Percentiles rank a stretch among this genome's conserved stretches.
These are phyloP conservation scores for Chionis minor DNA, from an alignment of 2,113 vertebrate genomes.

Conservation along the genomic window DNA sequence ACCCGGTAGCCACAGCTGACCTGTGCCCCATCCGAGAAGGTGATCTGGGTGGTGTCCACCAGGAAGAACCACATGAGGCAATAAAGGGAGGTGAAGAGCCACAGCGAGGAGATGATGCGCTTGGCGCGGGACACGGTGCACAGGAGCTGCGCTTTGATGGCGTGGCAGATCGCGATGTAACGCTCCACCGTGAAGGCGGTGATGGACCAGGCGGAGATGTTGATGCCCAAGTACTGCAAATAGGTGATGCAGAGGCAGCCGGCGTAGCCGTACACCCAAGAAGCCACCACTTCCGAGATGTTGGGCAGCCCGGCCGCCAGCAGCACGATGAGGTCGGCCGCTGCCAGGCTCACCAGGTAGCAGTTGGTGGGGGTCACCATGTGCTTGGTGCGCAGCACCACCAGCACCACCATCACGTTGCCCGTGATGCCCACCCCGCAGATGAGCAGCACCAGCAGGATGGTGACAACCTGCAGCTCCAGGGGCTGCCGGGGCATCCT, in stretches of 20 bases:
- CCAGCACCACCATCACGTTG: conserved; percentile 85
- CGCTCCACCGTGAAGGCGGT: conserved; percentile 84
- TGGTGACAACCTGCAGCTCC: conserved; percentile 83
- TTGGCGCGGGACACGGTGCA: conserved; percentile 84
- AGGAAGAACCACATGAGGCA: conserved; percentile 90
- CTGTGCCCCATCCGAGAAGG: conserved; percentile 77
- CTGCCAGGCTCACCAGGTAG: conserved; percentile 85
- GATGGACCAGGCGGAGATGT: conserved; percentile 85
- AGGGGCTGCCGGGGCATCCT: conserved; percentile 78
- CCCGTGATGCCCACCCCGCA: conserved; percentile 83
- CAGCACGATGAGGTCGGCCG: conserved; percentile 84
- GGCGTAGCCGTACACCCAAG: conserved; percentile 83
- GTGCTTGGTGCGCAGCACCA: conserved; percentile 82
- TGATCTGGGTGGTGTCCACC: conserved; percentile 80
- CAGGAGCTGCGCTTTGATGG: conserved; percentile 82
- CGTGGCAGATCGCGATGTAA: conserved; percentile 86
- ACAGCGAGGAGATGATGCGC: conserved; percentile 81
- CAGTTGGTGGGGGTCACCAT: conserved; percentile 89
- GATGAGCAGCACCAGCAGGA: conserved; percentile 82
- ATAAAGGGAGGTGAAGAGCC: conserved; percentile 83
- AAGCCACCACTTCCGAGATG: conserved; percentile 78
- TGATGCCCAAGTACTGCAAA: conserved; percentile 88
- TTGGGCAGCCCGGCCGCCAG: conserved; percentile 83
- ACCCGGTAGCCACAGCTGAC: conserved; percentile 82
- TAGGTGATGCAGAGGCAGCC: conserved; percentile 88